Evolutionary conservation across 2,888 invertebrate species (phyloP).

Genomic region (Acanthosepion esculentum): DNA sequence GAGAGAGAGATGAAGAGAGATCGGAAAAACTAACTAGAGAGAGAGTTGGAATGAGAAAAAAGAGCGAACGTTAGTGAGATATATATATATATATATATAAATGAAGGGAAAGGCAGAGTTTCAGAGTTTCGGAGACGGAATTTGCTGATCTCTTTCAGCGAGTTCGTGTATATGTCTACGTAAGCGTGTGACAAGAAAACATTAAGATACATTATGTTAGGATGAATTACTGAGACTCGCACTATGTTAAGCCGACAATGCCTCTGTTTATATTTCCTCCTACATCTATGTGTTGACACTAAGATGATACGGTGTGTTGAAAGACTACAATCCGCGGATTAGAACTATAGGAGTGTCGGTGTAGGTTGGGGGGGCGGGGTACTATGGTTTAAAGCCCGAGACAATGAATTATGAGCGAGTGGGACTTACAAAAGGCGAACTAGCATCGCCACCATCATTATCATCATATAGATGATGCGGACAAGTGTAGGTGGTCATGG

Average conservation of each 20-base stretch:
- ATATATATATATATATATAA: background rate
- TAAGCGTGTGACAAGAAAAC: background rate
- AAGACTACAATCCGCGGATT: background rate
- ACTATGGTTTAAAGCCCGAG: background rate
- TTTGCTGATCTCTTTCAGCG: background rate
- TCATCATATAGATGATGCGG: background rate
- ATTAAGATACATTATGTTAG: background rate
- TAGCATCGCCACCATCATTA: background rate
- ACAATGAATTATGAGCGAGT: background rate
- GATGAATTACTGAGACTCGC: background rate
- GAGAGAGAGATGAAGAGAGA: too few species aligned
- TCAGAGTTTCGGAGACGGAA: background rate
- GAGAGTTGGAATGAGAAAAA: too few species aligned
- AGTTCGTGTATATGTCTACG: background rate
- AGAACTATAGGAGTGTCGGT: background rate
- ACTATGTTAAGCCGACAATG: background rate
- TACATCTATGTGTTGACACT: background rate
- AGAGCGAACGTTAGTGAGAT: too few species aligned
- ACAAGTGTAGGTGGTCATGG: background rate
- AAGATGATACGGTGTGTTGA: slow-evolving; percentile 33
- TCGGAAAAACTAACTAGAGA: too few species aligned
- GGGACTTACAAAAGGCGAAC: background rate
- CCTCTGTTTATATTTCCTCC: background rate
- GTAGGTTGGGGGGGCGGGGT: background rate
- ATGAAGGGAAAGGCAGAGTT: background rate